Evolutionary conservation across 2,113 vertebrate species (phyloP).

Genomic region (Dromas ardeola): DNA sequence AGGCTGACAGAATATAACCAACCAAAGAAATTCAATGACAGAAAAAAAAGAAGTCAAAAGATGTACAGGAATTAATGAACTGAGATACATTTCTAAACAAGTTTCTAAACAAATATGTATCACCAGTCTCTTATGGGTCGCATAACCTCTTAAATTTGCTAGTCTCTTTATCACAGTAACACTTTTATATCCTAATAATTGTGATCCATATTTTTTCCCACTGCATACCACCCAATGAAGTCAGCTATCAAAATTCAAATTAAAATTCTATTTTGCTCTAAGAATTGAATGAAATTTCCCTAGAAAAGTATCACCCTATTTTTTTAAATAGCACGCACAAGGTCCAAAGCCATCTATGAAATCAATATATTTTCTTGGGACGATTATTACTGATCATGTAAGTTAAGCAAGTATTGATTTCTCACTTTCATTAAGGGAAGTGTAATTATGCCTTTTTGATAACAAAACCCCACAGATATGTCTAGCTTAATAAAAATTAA

Average conservation of each 20-base stretch:
- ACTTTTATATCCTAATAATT: not conserved
- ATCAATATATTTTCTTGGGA: not conserved
- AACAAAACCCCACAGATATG: not conserved
- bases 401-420: not conserved
- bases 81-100: not conserved
- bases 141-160: not conserved
- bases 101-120: not conserved
- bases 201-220: not conserved
- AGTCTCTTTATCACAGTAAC: not conserved
- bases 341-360: not conserved
- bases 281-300: not conserved
- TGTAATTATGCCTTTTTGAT: conserved; percentile 2
- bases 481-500: conserved; percentile 1
- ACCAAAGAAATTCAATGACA: not conserved
- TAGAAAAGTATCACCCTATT: not conserved
- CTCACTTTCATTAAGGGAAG: not conserved
- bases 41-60: not conserved
- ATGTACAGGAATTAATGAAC: not conserved
- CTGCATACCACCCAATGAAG: not conserved
- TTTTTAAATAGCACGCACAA: not conserved
- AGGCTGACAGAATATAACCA: not conserved
- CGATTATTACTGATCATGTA: not conserved
- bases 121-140: not conserved
- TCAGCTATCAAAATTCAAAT: not conserved
- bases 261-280: not conserved